Evolutionary conservation across 2,888 invertebrate species (phyloP).

Genomic region (Crioceris asparagi): DNA sequence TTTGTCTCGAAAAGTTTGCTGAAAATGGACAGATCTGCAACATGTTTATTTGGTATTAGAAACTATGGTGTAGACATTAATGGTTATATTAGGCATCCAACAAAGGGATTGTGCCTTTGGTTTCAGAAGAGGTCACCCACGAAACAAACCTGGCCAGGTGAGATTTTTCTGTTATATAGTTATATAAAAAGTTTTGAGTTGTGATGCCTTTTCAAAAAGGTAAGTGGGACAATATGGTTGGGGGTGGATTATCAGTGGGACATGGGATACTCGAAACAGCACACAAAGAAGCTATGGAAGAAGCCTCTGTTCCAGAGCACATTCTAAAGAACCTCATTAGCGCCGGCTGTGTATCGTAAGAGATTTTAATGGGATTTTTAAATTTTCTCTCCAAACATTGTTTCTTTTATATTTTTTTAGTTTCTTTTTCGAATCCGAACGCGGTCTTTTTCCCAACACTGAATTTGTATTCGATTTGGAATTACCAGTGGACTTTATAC

Average conservation of each 20-base stretch:
- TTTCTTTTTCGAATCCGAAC: constrained; percentile 85
- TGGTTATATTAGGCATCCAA: constrained; percentile 79
- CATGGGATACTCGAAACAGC: constrained; percentile 83
- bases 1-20: constrained; percentile 50
- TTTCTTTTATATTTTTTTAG: constrained; percentile 39
- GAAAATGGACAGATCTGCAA: constrained; percentile 85
- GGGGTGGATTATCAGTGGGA: constrained; percentile 84
- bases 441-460: constrained; percentile 88
- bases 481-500: constrained; percentile 78
- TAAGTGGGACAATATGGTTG: constrained; percentile 93
- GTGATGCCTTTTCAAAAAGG: constrained; percentile 33
- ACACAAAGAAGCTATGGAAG: constrained; percentile 87
- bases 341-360: constrained; percentile 73
- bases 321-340: constrained; percentile 65
- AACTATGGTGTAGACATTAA: constrained; percentile 93
- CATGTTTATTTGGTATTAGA: constrained; percentile 86
- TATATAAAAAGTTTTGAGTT: not conserved
- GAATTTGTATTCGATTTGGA: constrained; percentile 91
- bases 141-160: constrained; percentile 90
- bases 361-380: constrained; percentile 12
- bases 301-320: constrained; percentile 78
- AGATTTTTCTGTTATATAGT: not conserved
- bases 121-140: constrained; percentile 81
- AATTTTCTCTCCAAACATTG: not conserved
- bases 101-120: constrained; percentile 83